These are phyloP conservation scores for Periphyllus acericola DNA, from an alignment of 2,888 invertebrate species.

Conservation along the genomic window DNA sequence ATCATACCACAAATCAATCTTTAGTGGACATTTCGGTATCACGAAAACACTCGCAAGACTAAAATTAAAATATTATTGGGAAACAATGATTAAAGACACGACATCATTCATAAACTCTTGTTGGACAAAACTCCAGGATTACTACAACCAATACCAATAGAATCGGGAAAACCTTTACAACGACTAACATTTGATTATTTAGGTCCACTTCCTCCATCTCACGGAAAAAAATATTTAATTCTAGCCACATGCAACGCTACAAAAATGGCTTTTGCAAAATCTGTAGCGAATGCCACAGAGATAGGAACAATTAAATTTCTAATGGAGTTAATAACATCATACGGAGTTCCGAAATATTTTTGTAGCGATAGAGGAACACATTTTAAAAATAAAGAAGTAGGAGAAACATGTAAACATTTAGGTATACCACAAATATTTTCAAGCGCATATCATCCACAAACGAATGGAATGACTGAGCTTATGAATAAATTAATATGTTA, in stretches of 20 bases:
- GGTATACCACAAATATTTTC: constrained; percentile 12
- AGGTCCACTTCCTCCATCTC: constrained; percentile 13
- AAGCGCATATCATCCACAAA: background rate
- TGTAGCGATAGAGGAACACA: too few relatives aligned
- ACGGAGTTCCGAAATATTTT: too few relatives aligned
- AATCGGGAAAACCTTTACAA: background rate
- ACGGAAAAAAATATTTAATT: constrained; percentile 1
- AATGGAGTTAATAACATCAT: background rate
- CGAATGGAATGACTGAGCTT: too few relatives aligned
- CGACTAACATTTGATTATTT: constrained; percentile 43
- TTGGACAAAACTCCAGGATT: constrained; percentile 37
- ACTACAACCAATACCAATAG: constrained; percentile 43
- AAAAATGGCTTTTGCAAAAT: constrained; percentile 29
- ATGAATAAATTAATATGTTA: constrained; percentile 23
- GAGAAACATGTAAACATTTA: background rate
- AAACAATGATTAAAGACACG: constrained; percentile 9
- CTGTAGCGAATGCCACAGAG: background rate
- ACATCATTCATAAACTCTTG: constrained; percentile 33
- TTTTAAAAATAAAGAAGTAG: constrained; percentile 1
- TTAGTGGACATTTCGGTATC: constrained; percentile 39
- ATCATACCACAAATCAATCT: constrained; percentile 37
- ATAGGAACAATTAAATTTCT: background rate
- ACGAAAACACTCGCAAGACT: constrained; percentile 25
- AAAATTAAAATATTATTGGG: constrained; percentile 43
- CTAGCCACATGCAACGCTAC: background rate